Evolutionary conservation across 2,888 invertebrate genomes (phyloP).

Genomic region (Scaptomyza parva): DNA sequence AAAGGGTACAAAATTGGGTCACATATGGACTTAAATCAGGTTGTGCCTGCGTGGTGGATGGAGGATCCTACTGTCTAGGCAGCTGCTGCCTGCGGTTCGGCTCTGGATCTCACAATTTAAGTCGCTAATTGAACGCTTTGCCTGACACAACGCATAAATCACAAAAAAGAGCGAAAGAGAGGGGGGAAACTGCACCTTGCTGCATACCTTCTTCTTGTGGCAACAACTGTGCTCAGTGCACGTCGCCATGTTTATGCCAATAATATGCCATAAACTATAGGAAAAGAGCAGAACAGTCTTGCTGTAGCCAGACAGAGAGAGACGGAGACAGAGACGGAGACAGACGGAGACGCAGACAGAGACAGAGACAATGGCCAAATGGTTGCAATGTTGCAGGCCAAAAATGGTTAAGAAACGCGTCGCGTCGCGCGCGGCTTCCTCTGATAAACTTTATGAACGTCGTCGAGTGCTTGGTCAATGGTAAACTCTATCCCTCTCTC

Average conservation of each 20-base stretch:
- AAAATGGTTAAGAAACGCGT: conserved; percentile 33
- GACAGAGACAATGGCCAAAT: conserved; percentile 68
- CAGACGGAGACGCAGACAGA: conserved; percentile 36
- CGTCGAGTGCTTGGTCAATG: conserved; percentile 38
- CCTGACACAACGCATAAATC: conserved; percentile 85
- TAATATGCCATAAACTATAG: conserved; percentile 81
- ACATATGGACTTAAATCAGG: conserved; percentile 28
- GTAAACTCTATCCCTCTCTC: conserved; percentile 14
- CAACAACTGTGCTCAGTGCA: conserved; percentile 41
- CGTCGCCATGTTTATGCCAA: conserved; percentile 80
- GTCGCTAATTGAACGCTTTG: conserved; percentile 85
- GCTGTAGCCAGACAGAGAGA: conserved; percentile 6
- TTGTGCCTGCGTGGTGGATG: no score
- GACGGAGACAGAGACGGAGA: conserved; percentile 60
- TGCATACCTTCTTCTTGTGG: conserved; percentile 44
- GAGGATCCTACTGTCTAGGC: conserved; percentile 39
- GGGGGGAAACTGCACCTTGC: conserved; percentile 61
- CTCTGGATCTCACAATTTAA: conserved; percentile 82
- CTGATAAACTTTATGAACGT: conserved; percentile 77
- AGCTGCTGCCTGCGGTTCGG: conserved; percentile 30
- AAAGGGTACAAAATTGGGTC: conserved; percentile 63
- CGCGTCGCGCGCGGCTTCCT: conserved; percentile 68
- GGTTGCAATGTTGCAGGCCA: conserved; percentile 15
- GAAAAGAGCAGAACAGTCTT: conserved; percentile 60
- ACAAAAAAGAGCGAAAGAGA: conserved; percentile 55